Evolutionary conservation across 2,888 invertebrate genomes (phyloP), one percentile per base, ranked within the genome.

Genomic region (Agapostemon virescens): DNA sequence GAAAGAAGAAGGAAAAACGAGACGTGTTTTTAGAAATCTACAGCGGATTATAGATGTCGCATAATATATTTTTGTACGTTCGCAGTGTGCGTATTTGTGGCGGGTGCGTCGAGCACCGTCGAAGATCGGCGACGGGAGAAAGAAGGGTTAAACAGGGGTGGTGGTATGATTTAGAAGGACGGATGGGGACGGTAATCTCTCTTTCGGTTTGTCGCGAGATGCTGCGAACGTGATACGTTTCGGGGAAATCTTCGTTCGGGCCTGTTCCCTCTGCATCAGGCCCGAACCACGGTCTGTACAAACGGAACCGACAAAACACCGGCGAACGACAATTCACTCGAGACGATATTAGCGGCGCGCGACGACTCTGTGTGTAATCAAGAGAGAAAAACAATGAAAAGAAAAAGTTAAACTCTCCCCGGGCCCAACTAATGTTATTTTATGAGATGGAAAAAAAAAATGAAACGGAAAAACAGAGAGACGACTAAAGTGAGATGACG

Each of bases 21-120:
- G 85, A 91, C 88, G 89, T 89, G 89, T 91, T 91, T 92, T 91
- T 91, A 91, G 90, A 88, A 88, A 84, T 71, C 82, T 89, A 89
- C 91, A 91, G 89, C 90, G 90, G 91, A 88, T 91, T 88, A 92
- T 92, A 92, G 90, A 92, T 91, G 85, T 92, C 90, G 90, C 90
- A 79, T 85, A 83, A 92, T 92, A 92, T 92, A 92, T 92, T 92
- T 92, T 92, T 92, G 91, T 92, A 92, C 92, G 90, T 91, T 92
- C 91, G 91, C 91, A 90, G 67, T 78, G 84, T 71, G 86, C 81
- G 87, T 77, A 81, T 85, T 87, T 82, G 77, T 79, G 76, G 69
- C 74, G 84, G 67, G 73, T 77, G 42, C 79, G 82, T 74, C 82
- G 87, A 80, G 82, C 69, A 73, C 74, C 85, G 78, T 78, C 36